Base-by-base conservation (phyloP, 2,113 vertebrate species). In the Menura novaehollandiae region DNA sequence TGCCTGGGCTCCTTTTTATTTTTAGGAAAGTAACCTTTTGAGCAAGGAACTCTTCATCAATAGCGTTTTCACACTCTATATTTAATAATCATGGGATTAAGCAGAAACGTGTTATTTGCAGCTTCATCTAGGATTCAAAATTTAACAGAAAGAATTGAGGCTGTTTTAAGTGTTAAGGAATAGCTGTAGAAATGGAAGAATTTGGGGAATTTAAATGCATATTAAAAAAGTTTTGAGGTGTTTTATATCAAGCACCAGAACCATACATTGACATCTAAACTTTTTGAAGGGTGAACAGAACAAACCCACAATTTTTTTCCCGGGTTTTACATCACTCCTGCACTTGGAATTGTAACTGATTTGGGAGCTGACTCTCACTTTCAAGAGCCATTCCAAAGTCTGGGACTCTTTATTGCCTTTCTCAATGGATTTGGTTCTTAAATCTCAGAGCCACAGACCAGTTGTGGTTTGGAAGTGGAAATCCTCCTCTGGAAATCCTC, bases 1-100 rank as follows among this genome's bases (percentile, higher is more conserved):
- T 53, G 37, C 73, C 83, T 26, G 22, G 56, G 44, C 32, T 88
- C 26, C 76, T 83, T 75, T 86, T 95, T 94, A 92, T 93, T 95
- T 95, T 93, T 93, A 95, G 93, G 80, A 64, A 90, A 91, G 68
- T 92, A 97, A 96, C 95, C 95, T 96, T 97, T 97, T 35, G 26
- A 92, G 88, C 82, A 30, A 74, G 24, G 62, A 94, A 51, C 64
- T 97, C 78, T 51, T 84, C 88, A 96, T 88, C 95, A 64, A 67
- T 46, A 68, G 66, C 1, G 14, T 87, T 84, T 66, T 81, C 74
- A 30, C 63, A 33, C 43, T 28, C 92, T 78, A 18, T 62, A 78
- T 88, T 92, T 92, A 88, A 91, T 85, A 81, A 88, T 52, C 78
- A 30, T 2, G 33, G 66, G 79, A 68, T 60, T 68, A 46, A 46